Conservation (phyloP, 2,113 vertebrate species). For the Dasyurus viverrinus region DNA sequence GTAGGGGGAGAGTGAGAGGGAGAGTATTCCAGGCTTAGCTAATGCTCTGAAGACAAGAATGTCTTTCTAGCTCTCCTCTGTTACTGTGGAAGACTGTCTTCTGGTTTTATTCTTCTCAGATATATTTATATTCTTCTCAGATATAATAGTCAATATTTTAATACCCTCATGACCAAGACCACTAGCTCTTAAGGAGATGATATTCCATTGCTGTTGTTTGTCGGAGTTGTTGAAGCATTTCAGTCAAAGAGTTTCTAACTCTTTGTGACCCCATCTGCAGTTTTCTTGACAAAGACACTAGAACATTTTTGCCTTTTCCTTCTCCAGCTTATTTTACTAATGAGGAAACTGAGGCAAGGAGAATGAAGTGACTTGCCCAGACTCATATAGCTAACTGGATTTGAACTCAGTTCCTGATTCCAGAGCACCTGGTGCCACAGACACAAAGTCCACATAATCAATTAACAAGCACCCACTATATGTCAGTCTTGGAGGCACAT, state of each 20-base stretch:
- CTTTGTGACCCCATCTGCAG: background rate
- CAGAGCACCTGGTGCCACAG: background rate
- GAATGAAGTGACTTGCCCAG: background rate
- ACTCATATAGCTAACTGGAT: background rate
- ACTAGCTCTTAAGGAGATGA: background rate
- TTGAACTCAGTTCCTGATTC: background rate
- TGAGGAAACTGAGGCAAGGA: background rate
- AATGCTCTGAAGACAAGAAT: background rate
- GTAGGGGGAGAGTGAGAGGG: background rate
- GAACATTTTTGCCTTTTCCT: background rate
- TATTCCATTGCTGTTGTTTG: background rate
- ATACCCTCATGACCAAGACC: background rate
- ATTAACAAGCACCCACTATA: background rate
- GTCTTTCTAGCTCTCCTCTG: background rate
- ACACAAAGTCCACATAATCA: background rate
- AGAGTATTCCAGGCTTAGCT: background rate
- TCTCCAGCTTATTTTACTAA: background rate
- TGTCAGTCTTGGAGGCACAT: background rate
- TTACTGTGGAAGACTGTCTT: background rate
- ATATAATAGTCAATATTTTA: background rate
- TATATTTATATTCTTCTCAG: background rate
- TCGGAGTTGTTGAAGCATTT: background rate
- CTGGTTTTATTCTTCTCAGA: background rate
- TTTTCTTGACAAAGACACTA: background rate
- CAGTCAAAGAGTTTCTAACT: background rate